These are phyloP conservation scores for Zaprionus obscuricornis DNA, from an alignment of 2,888 invertebrate species.

Conservation along the genomic window DNA sequence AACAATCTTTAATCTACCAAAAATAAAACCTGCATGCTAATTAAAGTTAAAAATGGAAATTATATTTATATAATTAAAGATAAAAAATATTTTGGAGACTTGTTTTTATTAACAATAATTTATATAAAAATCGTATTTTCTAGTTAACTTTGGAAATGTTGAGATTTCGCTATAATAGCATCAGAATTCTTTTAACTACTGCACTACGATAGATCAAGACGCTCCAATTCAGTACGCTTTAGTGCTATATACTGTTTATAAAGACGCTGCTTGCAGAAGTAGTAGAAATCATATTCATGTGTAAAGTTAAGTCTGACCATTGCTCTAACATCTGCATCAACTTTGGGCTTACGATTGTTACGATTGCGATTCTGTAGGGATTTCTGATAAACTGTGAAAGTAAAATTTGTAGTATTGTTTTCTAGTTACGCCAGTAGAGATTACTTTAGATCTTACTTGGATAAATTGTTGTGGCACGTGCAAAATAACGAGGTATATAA, in stretches of 20 bases:
- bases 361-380: constrained; percentile 88
- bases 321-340: constrained; percentile 91
- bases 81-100: too few species aligned
- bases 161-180: constrained; percentile 1
- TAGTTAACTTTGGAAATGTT: constrained; percentile 15
- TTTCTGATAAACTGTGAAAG: constrained; percentile 66
- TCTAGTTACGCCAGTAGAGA: background rate
- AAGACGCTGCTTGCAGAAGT: constrained; percentile 93
- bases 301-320: constrained; percentile 94
- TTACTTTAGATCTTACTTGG: constrained; percentile 89
- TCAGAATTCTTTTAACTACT: background rate
- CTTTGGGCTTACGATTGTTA: constrained; percentile 93
- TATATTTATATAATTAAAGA: too few species aligned
- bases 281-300: constrained; percentile 94
- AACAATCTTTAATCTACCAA: too few species aligned
- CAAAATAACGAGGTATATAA: constrained; percentile 92
- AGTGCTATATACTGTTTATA: constrained; percentile 86
- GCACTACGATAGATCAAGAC: background rate
- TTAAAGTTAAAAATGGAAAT: too few species aligned
- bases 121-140: background rate
- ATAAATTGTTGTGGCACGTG: constrained; percentile 89
- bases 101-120: background rate
- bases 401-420: background rate
- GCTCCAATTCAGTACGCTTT: constrained; percentile 45
- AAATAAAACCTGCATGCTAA: too few species aligned